phyloP scores from a whole-genome alignment of 2,113 vertebrate species.

The Ondatra zibethicus region DNA sequence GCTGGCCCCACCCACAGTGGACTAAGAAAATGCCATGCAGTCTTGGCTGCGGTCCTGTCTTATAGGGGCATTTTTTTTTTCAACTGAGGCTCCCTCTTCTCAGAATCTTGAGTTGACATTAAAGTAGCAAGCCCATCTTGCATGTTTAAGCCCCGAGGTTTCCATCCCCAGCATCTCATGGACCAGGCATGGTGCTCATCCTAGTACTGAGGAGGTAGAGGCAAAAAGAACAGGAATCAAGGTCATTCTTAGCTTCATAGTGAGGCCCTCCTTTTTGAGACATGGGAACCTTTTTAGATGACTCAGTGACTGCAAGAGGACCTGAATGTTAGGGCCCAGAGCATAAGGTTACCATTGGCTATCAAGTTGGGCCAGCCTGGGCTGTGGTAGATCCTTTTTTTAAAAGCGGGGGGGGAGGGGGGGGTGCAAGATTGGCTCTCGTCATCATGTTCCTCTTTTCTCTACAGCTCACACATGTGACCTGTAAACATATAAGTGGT shows the following conservation, averaged over 20 bases:
- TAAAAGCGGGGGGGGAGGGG: neutral
- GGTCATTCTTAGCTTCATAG: neutral
- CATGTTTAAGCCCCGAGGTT: neutral
- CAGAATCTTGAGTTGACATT: neutral
- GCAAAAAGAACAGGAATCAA: neutral
- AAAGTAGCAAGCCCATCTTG: neutral
- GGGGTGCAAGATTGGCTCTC: neutral
- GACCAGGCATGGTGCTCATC: neutral
- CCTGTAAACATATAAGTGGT: constrained; percentile 27
- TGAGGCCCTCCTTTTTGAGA: neutral
- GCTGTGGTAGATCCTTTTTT: neutral
- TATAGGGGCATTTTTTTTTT: neutral
- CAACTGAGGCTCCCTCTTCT: neutral
- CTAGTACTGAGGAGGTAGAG: neutral
- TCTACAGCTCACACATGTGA: neutral
- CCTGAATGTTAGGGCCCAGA: neutral
- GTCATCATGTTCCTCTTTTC: neutral
- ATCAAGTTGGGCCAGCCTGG: neutral
- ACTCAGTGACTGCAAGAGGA: neutral
- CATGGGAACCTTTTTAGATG: neutral
- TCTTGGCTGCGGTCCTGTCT: neutral
- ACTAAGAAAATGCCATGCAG: neutral
- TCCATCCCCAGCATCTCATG: neutral
- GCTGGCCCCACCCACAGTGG: neutral
- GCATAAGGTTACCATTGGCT: neutral